Evolutionary conservation across 2,113 vertebrate genomes (phyloP).

Genomic region (Syrmaticus mikado): DNA sequence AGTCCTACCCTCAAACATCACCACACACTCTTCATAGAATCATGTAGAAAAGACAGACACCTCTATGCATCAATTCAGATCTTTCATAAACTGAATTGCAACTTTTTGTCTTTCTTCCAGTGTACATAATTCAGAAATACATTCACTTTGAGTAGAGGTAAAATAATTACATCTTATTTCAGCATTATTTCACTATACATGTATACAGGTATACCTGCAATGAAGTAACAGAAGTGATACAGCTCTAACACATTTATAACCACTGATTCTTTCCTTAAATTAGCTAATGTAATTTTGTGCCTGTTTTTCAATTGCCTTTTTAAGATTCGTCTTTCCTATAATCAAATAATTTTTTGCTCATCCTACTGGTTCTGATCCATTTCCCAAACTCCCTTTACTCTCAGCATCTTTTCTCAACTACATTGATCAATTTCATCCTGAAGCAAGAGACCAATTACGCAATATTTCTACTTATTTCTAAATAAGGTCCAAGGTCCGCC

Average conservation of each 20-base stretch:
- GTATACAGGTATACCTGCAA: not conserved
- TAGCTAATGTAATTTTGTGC: not conserved
- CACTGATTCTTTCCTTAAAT: not conserved
- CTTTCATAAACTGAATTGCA: not conserved
- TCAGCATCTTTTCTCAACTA: not conserved
- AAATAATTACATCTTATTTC: not conserved
- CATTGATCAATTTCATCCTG: not conserved
- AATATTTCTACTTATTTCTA: not conserved
- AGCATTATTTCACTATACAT: not conserved
- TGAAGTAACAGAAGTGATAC: not conserved
- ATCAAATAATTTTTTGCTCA: not conserved
- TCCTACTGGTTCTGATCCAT: not conserved
- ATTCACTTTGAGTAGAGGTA: not conserved
- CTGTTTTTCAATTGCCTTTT: not conserved
- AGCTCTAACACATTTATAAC: not conserved
- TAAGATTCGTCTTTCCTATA: not conserved
- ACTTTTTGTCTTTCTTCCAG: not conserved
- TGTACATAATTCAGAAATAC: not conserved
- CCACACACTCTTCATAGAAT: not conserved
- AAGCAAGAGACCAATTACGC: not conserved
- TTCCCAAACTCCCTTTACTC: not conserved
- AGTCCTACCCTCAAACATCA: not conserved
- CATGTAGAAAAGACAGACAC: not conserved
- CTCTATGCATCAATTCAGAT: not conserved
- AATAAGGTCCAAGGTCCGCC: not conserved